Conservation (phyloP, 2,797 vertebrate species). For the Phrynocephalus forsythii region DNA sequence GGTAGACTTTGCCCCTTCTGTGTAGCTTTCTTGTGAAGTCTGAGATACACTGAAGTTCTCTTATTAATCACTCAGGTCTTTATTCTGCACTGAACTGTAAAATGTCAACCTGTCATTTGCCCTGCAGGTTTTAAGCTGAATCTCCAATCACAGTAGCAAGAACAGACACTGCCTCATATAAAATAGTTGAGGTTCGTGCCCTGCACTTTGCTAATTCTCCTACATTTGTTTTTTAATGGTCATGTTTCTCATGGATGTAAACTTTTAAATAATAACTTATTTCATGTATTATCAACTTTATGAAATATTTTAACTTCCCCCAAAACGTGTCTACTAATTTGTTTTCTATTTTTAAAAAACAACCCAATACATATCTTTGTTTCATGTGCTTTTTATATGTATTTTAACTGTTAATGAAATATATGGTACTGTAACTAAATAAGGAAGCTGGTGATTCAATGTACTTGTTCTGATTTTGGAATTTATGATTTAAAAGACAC, state of each 20-base stretch:
- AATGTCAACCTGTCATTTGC: constrained; percentile 37
- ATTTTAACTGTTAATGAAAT: too few species aligned
- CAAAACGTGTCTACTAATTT: constrained; percentile 26
- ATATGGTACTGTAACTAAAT: background rate
- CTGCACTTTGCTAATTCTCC: background rate
- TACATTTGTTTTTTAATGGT: constrained; percentile 15
- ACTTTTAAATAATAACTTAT: constrained; percentile 48
- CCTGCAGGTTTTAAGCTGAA: constrained; percentile 64
- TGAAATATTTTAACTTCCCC: constrained; percentile 39
- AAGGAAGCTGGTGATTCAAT: background rate
- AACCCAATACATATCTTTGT: background rate
- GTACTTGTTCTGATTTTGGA: background rate
- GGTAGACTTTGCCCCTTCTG: constrained; percentile 6
- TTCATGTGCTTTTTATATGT: background rate
- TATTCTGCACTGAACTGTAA: constrained; percentile 19
- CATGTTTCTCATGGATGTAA: constrained; percentile 45
- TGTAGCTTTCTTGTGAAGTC: background rate
- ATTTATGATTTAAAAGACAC: background rate
- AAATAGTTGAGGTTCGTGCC: background rate
- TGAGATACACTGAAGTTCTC: constrained; percentile 6
- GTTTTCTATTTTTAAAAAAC: too few species aligned
- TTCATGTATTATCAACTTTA: constrained; percentile 45
- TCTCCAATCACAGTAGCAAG: constrained; percentile 48
- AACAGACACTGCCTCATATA: constrained; percentile 9
- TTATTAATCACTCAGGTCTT: background rate